Evolutionary conservation across 2,113 vertebrate genomes (phyloP).

Genomic region (Tautogolabrus adspersus): DNA sequence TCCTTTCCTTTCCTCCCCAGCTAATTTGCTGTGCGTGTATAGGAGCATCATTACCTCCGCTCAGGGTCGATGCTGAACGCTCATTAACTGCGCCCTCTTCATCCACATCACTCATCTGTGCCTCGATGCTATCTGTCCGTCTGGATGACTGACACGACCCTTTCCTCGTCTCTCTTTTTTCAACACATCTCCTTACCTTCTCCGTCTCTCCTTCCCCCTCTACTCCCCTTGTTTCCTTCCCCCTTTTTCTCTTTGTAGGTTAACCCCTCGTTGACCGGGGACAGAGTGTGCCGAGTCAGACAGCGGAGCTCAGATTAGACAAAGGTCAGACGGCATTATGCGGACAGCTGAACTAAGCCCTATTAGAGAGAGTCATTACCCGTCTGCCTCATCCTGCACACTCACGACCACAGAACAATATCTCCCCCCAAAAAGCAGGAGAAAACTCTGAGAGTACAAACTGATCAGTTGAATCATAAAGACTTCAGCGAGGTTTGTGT

Average conservation of each 20-base stretch:
- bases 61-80: slow-evolving; percentile 43
- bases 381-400: slow-evolving; percentile 46
- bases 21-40: slow-evolving; percentile 13
- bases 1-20: not conserved
- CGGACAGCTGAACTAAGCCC: slow-evolving; percentile 63
- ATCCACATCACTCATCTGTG: slow-evolving; percentile 34
- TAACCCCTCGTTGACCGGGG: slow-evolving; percentile 43
- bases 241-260: slow-evolving; percentile 27
- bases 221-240: not conserved
- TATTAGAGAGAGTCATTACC: slow-evolving; percentile 66
- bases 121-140: slow-evolving; percentile 30
- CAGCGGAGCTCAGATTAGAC: slow-evolving; percentile 49
- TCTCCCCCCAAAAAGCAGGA: slow-evolving; percentile 5
- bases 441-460: not conserved
- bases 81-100: slow-evolving; percentile 53
- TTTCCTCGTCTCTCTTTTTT: slow-evolving; percentile 17
- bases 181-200: slow-evolving; percentile 3
- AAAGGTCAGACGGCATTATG: slow-evolving; percentile 60
- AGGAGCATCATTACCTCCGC: slow-evolving; percentile 46
- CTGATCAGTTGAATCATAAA: not conserved
- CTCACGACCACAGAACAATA: slow-evolving; percentile 29
- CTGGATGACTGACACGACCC: slow-evolving; percentile 14
- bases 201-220: not conserved
- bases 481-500: not conserved
- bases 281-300: slow-evolving; percentile 26